Conservation (phyloP, 2,797 vertebrate genomes). For the Hemibagrus guttatus region DNA sequence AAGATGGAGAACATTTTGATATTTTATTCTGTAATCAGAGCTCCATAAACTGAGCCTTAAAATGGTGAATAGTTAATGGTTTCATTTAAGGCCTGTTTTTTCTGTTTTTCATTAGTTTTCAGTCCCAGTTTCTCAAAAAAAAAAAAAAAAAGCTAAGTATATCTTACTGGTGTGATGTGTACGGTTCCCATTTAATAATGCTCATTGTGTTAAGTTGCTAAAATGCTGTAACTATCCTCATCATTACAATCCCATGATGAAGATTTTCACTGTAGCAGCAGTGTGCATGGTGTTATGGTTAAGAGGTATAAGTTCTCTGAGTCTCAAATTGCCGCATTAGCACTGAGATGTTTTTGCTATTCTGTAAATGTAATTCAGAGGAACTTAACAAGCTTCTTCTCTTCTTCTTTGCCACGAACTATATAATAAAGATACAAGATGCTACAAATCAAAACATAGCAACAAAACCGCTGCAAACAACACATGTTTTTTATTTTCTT, state of each 20-base stretch:
- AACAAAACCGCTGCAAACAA: slow-evolving; percentile 32
- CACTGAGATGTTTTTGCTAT: neutral
- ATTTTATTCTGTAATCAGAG: neutral
- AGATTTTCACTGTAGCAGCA: neutral
- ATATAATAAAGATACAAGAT: slow-evolving; percentile 39
- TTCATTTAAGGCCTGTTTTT: neutral
- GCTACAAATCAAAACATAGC: slow-evolving; percentile 32
- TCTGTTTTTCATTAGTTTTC: neutral
- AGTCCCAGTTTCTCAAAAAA: neutral
- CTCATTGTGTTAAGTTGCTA: neutral
- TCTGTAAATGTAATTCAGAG: neutral
- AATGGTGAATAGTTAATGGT: neutral
- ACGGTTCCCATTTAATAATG: neutral
- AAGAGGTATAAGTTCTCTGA: neutral
- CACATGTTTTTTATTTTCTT: slow-evolving; percentile 33
- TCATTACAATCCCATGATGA: neutral
- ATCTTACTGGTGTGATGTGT: neutral
- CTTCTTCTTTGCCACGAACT: slow-evolving; percentile 23
- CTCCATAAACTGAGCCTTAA: neutral
- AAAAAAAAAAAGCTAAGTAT: too few species aligned
- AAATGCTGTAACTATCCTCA: neutral
- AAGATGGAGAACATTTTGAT: too few species aligned
- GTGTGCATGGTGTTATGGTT: neutral
- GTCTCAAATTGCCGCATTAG: neutral
- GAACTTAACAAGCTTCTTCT: slow-evolving; percentile 21